Evolutionary conservation across 2,113 vertebrate genomes (phyloP).

Genomic region (Charadrius vociferus): DNA sequence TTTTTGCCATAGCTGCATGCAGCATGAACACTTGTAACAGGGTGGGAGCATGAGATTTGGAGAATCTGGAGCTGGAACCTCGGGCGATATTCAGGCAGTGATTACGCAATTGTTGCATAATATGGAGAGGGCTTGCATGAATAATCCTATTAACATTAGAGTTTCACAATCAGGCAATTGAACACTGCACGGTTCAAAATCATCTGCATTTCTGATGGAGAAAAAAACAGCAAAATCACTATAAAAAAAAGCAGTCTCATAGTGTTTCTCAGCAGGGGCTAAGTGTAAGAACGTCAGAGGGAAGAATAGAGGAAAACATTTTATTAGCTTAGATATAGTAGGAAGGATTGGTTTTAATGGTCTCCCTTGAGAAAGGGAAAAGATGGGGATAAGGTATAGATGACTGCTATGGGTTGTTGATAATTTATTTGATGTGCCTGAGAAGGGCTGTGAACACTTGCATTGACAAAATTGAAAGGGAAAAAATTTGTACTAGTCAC

Average conservation of each 20-base stretch:
- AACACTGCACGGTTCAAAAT: background rate
- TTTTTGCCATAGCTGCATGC: background rate
- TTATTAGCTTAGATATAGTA: background rate
- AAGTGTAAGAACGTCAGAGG: background rate
- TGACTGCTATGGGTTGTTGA: background rate
- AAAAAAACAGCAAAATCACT: background rate
- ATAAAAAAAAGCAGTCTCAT: background rate
- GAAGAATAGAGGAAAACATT: background rate
- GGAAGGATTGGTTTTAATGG: background rate
- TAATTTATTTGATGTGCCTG: background rate
- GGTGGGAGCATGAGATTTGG: background rate
- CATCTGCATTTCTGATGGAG: background rate
- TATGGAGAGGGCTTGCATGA: background rate
- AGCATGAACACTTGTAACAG: background rate
- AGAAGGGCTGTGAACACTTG: background rate
- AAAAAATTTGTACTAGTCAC: too few species aligned
- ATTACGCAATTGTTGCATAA: slow-evolving; percentile 43
- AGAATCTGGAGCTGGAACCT: slow-evolving; percentile 28
- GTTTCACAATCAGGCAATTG: slow-evolving; percentile 4
- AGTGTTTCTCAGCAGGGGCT: background rate
- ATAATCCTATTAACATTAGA: slow-evolving; percentile 21
- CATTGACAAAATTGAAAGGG: background rate
- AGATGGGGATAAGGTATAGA: background rate
- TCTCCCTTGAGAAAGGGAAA: background rate
- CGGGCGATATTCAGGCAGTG: background rate